These are phyloP conservation scores for Nannoperca obscura DNA, from an alignment of 2,797 vertebrate genomes.

Conservation along the genomic window DNA sequence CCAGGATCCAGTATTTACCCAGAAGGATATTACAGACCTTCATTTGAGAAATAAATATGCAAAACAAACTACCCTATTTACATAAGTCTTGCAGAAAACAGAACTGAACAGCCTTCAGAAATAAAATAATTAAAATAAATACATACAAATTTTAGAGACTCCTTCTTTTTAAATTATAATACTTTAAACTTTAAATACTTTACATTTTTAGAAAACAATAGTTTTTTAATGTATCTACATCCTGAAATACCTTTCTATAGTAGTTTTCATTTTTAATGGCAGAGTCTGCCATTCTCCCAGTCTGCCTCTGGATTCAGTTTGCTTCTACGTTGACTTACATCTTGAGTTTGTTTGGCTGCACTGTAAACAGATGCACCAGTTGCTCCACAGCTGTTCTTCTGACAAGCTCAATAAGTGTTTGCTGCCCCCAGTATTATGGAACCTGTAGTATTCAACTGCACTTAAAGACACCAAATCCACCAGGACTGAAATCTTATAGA, in stretches of 20 bases:
- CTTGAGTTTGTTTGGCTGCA: not conserved
- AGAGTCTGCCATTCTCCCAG: not conserved
- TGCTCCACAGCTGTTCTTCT: not conserved
- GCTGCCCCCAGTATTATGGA: too few relatives aligned
- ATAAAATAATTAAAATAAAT: too few relatives aligned
- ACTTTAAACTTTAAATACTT: too few relatives aligned
- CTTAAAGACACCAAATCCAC: not conserved
- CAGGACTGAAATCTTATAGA: not conserved
- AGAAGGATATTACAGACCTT: not conserved
- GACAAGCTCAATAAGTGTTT: not conserved
- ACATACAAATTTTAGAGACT: not conserved
- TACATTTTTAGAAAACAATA: too few relatives aligned
- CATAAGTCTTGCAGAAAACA: not conserved
- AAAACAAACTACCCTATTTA: not conserved
- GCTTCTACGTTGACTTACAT: not conserved
- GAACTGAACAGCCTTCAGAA: not conserved
- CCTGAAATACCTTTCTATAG: not conserved
- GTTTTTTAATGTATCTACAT: not conserved
- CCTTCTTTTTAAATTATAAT: not conserved
- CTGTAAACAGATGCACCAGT: not conserved
- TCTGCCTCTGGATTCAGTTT: not conserved
- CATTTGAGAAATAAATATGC: not conserved
- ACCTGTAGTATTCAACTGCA: too few relatives aligned
- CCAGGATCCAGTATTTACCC: not conserved
- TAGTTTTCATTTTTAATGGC: not conserved